phyloP scores from a whole-genome alignment of 2,797 vertebrate species.

The Alectoris magna region DNA sequence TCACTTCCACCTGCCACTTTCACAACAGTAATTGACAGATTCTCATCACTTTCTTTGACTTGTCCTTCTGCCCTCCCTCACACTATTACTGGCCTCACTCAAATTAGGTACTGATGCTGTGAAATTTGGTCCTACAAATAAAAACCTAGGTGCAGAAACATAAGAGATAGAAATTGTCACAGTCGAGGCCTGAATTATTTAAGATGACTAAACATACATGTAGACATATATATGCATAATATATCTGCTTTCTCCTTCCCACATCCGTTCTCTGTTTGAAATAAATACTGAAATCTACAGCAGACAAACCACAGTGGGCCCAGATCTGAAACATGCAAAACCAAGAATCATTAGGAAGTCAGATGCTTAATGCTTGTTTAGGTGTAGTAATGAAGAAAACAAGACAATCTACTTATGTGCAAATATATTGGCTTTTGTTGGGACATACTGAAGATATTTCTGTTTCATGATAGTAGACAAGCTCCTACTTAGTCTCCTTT shows the following conservation, averaged over 20 bases:
- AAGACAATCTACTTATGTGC: background rate
- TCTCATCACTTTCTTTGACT: background rate
- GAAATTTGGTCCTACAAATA: background rate
- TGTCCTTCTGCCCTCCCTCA: background rate
- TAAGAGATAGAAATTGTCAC: background rate
- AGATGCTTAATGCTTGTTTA: background rate
- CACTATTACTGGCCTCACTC: background rate
- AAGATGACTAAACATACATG: background rate
- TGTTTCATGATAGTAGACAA: background rate
- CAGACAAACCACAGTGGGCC: background rate
- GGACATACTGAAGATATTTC: background rate
- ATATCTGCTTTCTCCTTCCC: background rate
- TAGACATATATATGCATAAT: accelerated
- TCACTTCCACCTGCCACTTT: background rate
- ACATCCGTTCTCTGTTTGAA: background rate
- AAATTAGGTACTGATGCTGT: background rate
- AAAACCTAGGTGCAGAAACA: background rate
- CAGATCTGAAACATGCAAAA: background rate
- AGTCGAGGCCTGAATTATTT: background rate
- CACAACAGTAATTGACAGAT: background rate
- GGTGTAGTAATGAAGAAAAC: background rate
- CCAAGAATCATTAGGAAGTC: background rate
- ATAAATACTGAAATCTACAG: background rate
- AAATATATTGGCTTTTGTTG: background rate
- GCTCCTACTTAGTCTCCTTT: background rate